These are phyloP conservation scores for Pardalotus punctatus DNA, from an alignment of 2,113 vertebrate species.

Conservation along the genomic window DNA sequence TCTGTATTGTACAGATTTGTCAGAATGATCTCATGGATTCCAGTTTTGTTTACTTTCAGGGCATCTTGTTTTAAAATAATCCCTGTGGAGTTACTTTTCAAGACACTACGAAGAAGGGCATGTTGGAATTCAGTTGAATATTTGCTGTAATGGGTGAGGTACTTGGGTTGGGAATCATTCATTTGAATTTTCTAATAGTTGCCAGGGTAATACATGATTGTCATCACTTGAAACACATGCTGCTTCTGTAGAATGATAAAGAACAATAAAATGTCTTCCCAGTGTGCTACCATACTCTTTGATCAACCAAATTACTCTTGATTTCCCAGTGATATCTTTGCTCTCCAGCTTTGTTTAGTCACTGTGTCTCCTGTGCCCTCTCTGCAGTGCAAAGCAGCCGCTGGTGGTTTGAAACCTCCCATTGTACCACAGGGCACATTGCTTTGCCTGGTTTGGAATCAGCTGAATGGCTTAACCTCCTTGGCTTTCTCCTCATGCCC, in stretches of 20 bases:
- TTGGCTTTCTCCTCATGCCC: not conserved
- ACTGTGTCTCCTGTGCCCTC: not conserved
- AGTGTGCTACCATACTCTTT: not conserved
- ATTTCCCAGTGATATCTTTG: not conserved
- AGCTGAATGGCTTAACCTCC: not conserved
- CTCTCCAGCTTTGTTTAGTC: not conserved
- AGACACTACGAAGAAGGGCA: not conserved
- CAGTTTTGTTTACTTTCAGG: not conserved
- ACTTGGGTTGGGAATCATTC: not conserved
- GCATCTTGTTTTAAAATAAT: constrained; percentile 3
- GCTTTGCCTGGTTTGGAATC: not conserved
- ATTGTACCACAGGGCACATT: fast-evolving
- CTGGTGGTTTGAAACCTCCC: not conserved
- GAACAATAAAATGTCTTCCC: not conserved
- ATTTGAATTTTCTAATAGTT: not conserved
- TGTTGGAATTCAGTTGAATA: not conserved
- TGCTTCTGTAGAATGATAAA: not conserved
- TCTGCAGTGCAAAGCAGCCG: fast-evolving
- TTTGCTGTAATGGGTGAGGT: not conserved
- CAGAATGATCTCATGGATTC: not conserved
- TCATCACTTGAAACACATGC: not conserved
- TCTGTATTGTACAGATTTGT: not conserved
- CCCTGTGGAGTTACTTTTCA: not conserved
- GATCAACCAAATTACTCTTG: not conserved
- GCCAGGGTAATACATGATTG: not conserved